These are phyloP conservation scores for Eurois occulta DNA, from an alignment of 2,888 invertebrate genomes.

Conservation along the genomic window DNA sequence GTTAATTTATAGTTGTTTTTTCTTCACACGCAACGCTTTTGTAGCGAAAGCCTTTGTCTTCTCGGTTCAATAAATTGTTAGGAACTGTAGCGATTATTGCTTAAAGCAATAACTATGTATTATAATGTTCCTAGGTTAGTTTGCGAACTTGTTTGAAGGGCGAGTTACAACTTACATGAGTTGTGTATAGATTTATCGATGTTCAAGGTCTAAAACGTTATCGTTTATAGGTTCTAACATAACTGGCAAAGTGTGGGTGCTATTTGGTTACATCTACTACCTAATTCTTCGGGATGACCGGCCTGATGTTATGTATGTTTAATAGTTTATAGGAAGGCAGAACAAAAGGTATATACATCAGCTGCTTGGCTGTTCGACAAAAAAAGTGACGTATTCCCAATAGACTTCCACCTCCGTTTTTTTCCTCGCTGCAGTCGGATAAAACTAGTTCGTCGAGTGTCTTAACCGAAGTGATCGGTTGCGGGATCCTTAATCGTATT, in stretches of 20 bases:
- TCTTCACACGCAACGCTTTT: conserved; percentile 59
- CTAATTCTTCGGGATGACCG: no score
- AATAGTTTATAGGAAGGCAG: no score
- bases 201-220: neutral
- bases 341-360: no score
- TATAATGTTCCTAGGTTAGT: conserved; percentile 19
- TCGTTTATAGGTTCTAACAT: neutral
- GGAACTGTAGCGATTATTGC: conserved; percentile 39
- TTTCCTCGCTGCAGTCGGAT: neutral
- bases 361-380: no score
- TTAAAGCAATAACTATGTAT: conserved; percentile 29
- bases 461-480: no score
- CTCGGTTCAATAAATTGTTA: conserved; percentile 37
- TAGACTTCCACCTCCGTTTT: neutral
- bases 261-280: neutral
- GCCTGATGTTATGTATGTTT: no score
- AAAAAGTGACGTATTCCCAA: no score
- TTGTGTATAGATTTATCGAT: neutral
- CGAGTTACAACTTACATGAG: neutral
- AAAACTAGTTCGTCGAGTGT: no score
- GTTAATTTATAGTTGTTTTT: conserved; percentile 66
- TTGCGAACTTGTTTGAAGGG: conserved; percentile 16
- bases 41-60: conserved; percentile 56
- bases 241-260: neutral
- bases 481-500: no score